These are phyloP conservation scores for Dipus sagitta DNA, from an alignment of 2,797 vertebrate species.

Conservation along the genomic window DNA sequence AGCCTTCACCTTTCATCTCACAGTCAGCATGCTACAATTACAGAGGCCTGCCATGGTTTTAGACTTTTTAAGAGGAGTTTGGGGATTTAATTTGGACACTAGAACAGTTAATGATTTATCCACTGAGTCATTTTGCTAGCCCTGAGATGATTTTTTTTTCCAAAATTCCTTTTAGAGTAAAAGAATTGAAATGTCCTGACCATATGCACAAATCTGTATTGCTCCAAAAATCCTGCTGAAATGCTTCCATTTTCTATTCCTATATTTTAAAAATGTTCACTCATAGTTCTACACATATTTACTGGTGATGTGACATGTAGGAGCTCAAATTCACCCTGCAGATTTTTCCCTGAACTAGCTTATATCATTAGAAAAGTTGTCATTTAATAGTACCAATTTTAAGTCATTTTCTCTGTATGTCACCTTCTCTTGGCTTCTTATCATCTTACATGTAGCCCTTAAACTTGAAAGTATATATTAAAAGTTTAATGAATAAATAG, in stretches of 20 bases:
- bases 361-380: not conserved
- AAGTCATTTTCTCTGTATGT: not conserved
- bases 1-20: too few species aligned
- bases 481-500: not conserved
- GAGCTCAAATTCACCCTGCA: not conserved
- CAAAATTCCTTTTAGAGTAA: not conserved
- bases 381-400: not conserved
- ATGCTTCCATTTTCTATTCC: not conserved
- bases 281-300: not conserved
- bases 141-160: not conserved
- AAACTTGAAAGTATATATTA: not conserved
- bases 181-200: constrained; percentile 14
- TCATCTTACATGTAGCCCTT: not conserved
- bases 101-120: too few species aligned
- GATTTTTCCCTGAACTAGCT: not conserved
- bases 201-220: constrained; percentile 14
- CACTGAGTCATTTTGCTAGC: too few species aligned
- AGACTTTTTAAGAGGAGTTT: too few species aligned
- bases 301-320: not conserved
- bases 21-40: too few species aligned
- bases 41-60: too few species aligned
- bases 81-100: too few species aligned
- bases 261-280: not conserved
- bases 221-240: not conserved
- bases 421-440: not conserved